Percentiles rank a stretch among this genome's conserved stretches.
Evolutionary conservation across 2,797 vertebrate genomes (phyloP).

Genomic region (Halcyon badia): DNA sequence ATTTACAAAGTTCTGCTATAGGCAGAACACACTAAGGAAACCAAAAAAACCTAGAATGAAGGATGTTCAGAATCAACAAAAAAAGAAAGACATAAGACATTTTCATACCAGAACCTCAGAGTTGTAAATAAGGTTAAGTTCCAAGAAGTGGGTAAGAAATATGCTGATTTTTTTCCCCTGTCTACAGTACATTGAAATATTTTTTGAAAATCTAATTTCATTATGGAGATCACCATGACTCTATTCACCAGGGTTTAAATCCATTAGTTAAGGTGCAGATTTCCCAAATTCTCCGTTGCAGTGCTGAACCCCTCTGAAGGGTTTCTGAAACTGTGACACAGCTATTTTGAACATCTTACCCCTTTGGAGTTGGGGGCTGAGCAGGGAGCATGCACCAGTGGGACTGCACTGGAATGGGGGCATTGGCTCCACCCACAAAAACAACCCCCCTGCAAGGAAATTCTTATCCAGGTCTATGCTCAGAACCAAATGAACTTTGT

Average conservation of each 20-base stretch:
- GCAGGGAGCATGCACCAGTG: background rate
- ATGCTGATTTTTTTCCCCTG: background rate
- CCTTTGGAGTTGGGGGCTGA: background rate
- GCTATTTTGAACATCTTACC: background rate
- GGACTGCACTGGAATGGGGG: background rate
- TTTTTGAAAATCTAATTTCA: background rate
- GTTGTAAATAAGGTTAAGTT: background rate
- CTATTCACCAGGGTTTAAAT: background rate
- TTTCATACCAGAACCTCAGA: background rate
- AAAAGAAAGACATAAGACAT: background rate
- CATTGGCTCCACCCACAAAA: background rate
- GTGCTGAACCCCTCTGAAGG: background rate
- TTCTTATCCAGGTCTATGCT: background rate
- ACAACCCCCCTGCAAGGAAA: background rate
- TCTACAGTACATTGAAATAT: background rate
- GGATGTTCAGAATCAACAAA: background rate
- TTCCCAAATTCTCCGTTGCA: background rate
- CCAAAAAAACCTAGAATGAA: fast-evolving
- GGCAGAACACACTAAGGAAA: background rate
- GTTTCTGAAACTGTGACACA: background rate
- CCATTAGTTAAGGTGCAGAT: background rate
- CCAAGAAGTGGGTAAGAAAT: background rate
- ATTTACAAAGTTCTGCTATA: background rate
- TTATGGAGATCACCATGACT: background rate
- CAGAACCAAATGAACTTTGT: background rate